Evolutionary conservation across 1,140 invertebrate genomes (phyloP).

Genomic region (Monomorium pharaonis): DNA sequence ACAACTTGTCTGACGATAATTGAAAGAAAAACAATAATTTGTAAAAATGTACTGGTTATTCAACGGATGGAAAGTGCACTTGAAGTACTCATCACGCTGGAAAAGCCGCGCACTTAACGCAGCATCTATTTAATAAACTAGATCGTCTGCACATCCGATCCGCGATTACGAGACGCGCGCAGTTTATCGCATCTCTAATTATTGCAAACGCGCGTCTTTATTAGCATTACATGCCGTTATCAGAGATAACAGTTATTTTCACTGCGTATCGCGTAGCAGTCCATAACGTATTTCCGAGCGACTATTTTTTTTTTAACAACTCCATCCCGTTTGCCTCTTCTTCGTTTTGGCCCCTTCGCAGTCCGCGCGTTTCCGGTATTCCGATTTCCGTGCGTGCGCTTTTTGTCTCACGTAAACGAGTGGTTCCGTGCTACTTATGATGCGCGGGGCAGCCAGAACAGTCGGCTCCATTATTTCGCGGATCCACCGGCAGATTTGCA

Average conservation of each 20-base stretch:
- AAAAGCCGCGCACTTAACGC: not conserved
- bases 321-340: not conserved
- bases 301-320: not conserved
- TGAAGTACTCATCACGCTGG: not conserved
- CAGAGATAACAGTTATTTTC: conserved; percentile 1
- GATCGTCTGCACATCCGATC: conserved; percentile 6
- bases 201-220: conserved; percentile 25
- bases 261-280: not conserved
- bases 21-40: not conserved
- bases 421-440: not conserved
- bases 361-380: conserved; percentile 32
- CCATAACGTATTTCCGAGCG: not conserved
- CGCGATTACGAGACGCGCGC: conserved; percentile 25
- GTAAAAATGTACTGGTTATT: not conserved
- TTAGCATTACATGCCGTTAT: conserved; percentile 11
- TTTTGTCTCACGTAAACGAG: conserved; percentile 22
- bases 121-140: conserved; percentile 19
- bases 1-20: not conserved
- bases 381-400: not conserved
- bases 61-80: not conserved
- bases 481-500: conserved; percentile 63
- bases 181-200: conserved; percentile 34
- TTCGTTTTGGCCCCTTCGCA: not conserved
- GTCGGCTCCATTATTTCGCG: conserved; percentile 64
- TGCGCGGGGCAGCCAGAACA: not conserved